phyloP scores from a whole-genome alignment of 1,140 invertebrate species.

The Diabrotica virgifera region DNA sequence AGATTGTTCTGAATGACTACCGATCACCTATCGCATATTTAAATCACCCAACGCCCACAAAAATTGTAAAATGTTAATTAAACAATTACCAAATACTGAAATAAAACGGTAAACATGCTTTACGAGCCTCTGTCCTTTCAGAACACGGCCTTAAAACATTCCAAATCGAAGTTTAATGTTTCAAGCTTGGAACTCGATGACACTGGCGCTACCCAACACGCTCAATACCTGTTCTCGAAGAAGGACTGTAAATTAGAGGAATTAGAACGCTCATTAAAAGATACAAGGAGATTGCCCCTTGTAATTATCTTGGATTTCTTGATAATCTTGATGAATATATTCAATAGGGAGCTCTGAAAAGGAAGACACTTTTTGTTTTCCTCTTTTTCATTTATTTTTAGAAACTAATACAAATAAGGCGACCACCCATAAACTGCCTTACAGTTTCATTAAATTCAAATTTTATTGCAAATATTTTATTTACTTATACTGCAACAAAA shows the following conservation, averaged over 20 bases:
- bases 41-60: conserved; percentile 26
- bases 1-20: background rate
- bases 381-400: background rate
- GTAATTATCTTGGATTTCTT: conserved; percentile 22
- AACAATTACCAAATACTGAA: conserved; percentile 31
- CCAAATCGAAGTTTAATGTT: conserved; percentile 37
- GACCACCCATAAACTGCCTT: too few species aligned
- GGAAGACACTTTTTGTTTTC: background rate
- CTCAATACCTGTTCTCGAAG: conserved; percentile 7
- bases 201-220: conserved; percentile 4
- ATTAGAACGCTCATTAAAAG: conserved; percentile 41
- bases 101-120: conserved; percentile 23
- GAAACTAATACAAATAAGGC: background rate
- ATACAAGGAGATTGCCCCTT: conserved; percentile 36
- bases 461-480: too few species aligned
- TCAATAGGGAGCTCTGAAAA: conserved; percentile 6
- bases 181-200: conserved; percentile 16
- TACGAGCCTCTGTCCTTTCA: conserved; percentile 22
- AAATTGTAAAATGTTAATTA: conserved; percentile 34
- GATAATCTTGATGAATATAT: conserved; percentile 21
- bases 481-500: too few species aligned
- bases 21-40: conserved; percentile 10
- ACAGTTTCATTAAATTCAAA: too few species aligned
- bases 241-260: conserved; percentile 36
- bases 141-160: conserved; percentile 28